Conservation (phyloP, 2,888 invertebrate genomes). For the Campaea margaritaria region DNA sequence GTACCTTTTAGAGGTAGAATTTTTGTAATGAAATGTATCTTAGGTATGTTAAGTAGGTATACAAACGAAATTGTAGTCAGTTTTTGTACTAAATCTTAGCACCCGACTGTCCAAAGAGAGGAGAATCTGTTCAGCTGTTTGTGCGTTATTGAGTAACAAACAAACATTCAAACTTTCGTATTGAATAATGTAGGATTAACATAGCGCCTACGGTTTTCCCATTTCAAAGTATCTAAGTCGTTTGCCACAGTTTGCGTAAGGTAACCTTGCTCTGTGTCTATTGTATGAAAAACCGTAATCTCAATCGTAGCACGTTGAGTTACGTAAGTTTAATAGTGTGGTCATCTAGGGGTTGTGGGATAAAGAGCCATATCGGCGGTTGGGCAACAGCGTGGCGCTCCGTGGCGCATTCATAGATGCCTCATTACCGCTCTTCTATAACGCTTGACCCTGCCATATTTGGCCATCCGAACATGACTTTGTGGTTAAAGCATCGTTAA, state of each 20-base stretch:
- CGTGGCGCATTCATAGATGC: constrained; percentile 51
- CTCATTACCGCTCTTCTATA: constrained; percentile 34
- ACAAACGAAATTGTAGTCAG: too few species aligned
- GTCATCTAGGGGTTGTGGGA: constrained; percentile 47
- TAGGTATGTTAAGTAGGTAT: too few species aligned
- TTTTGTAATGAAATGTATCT: too few species aligned
- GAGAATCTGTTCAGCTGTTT: too few species aligned
- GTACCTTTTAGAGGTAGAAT: too few species aligned
- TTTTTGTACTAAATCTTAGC: too few species aligned
- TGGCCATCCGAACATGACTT: constrained; percentile 22
- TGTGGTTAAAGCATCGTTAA: constrained; percentile 19
- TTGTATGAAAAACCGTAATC: constrained; percentile 37
- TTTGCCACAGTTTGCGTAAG: constrained; percentile 28
- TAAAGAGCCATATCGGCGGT: constrained; percentile 48
- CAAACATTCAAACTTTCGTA: too few species aligned
- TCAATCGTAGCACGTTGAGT: constrained; percentile 46
- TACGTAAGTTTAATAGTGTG: constrained; percentile 43
- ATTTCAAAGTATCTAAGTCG: not conserved
- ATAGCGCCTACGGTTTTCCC: not conserved
- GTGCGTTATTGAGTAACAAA: too few species aligned
- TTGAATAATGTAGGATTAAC: too few species aligned
- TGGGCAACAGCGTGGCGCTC: constrained; percentile 47
- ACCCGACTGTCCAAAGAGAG: too few species aligned
- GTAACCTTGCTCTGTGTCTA: constrained; percentile 44
- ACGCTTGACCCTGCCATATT: constrained; percentile 22